A percentile compares a stretch with the other conserved stretches of the same genome.
Evolutionary conservation across 2,113 vertebrate species (phyloP).

Genomic region (Atrichornis clamosus): DNA sequence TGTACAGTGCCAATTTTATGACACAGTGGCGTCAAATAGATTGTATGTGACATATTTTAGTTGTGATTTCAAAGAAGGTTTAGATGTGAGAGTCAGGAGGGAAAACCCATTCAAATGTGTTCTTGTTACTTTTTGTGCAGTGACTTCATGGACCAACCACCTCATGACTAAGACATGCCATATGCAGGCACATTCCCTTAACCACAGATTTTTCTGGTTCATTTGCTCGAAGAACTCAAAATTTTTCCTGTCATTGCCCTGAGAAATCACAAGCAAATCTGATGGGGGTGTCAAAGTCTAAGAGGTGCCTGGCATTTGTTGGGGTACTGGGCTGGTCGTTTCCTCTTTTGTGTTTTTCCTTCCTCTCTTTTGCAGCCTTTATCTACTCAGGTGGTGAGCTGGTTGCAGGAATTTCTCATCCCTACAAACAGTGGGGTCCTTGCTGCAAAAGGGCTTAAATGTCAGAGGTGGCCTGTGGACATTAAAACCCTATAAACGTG

Average conservation of each 20-base stretch:
- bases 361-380: background rate
- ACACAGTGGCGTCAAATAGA: background rate
- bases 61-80: background rate
- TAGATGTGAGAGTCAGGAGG: background rate
- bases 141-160: background rate
- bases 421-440: background rate
- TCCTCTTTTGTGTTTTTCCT: background rate
- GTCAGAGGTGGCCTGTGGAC: background rate
- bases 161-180: background rate
- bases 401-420: background rate
- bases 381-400: background rate
- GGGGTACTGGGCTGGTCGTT: rapidly evolving
- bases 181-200: background rate
- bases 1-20: slow-evolving; percentile 27
- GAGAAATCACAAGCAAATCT: background rate
- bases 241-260: background rate
- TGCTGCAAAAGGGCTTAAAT: background rate
- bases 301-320: background rate
- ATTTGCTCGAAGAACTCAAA: background rate
- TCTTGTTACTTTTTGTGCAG: background rate
- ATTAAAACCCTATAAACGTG: background rate
- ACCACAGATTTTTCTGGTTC: background rate
- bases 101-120: background rate
- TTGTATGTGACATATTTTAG: background rate
- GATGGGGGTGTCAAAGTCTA: background rate